These are phyloP conservation scores for Eustalomyia histrio DNA, from an alignment of 2,888 invertebrate species.

Conservation along the genomic window DNA sequence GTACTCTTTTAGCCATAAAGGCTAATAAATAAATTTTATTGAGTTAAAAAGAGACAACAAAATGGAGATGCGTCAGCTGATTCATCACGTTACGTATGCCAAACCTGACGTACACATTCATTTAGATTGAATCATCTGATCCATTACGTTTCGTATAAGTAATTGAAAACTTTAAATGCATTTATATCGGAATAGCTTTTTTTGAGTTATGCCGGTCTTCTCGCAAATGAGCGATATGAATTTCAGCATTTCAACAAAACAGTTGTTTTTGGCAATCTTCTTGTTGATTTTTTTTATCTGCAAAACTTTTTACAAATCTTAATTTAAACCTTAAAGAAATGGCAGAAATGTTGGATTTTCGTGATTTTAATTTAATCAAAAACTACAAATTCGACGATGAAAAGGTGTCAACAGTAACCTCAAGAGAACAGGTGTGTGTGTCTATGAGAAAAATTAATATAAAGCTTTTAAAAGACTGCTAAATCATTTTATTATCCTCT, in stretches of 20 bases:
- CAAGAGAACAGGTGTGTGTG: slow-evolving; percentile 82
- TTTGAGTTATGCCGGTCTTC: no score
- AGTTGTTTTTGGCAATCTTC: slow-evolving; percentile 44
- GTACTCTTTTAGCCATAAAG: no score
- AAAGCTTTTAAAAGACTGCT: not conserved
- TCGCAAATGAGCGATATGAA: no score
- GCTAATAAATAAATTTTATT: no score
- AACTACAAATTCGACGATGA: slow-evolving; percentile 82
- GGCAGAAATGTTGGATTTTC: slow-evolving; percentile 69
- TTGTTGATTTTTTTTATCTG: slow-evolving; percentile 42
- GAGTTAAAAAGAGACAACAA: no score
- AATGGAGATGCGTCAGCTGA: no score
- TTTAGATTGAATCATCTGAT: no score
- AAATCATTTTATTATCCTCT: not conserved
- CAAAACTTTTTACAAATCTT: not conserved
- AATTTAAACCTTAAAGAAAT: slow-evolving; percentile 24
- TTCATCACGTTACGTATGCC: no score
- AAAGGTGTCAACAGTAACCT: slow-evolving; percentile 81
- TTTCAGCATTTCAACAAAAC: slow-evolving; percentile 32
- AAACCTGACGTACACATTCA: no score
- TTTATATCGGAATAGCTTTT: no score
- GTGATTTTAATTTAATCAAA: slow-evolving; percentile 74
- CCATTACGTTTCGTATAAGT: no score
- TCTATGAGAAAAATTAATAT: not conserved
- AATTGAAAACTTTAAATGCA: no score